A percentile compares a stretch with the other conserved stretches of the same genome.
Evolutionary conservation across 2,113 vertebrate genomes (phyloP).

Genomic region (Todiramphus saurophagus): DNA sequence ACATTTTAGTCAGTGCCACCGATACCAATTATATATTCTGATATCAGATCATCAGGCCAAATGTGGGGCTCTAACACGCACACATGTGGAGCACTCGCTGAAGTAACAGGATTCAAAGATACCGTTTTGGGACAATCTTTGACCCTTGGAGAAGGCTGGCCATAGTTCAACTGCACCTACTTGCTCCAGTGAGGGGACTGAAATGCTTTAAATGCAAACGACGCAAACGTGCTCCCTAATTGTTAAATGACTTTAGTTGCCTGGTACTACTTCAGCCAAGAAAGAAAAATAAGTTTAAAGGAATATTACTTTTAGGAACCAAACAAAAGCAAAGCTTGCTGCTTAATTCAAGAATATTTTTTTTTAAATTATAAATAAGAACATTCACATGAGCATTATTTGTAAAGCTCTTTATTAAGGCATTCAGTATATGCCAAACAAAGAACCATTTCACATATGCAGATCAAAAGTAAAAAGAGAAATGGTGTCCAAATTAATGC

Average conservation of each 20-base stretch:
- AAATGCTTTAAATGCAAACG: slow-evolving; percentile 38
- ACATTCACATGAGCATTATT: not conserved
- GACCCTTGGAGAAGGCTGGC: not conserved
- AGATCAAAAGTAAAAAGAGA: not conserved
- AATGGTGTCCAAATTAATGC: not conserved
- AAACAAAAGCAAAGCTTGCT: slow-evolving; percentile 64
- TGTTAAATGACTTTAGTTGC: slow-evolving; percentile 54
- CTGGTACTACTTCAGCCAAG: slow-evolving; percentile 67
- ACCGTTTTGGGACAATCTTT: not conserved
- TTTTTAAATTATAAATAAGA: not conserved
- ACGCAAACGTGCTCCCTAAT: slow-evolving; percentile 21
- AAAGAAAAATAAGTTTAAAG: slow-evolving; percentile 50
- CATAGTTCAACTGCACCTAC: not conserved
- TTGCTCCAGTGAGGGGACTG: slow-evolving; percentile 28
- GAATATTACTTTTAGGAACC: slow-evolving; percentile 81
- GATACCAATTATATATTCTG: not conserved
- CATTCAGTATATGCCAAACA: not conserved
- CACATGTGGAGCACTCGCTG: not conserved
- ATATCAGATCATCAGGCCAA: not conserved
- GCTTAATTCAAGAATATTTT: not conserved
- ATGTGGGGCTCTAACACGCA: not conserved
- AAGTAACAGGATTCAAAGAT: not conserved
- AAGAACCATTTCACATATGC: not conserved
- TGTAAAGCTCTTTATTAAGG: not conserved
- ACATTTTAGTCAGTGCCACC: not conserved